These are phyloP conservation scores for Seriola aureovittata DNA, from an alignment of 2,113 vertebrate genomes.

Conservation along the genomic window DNA sequence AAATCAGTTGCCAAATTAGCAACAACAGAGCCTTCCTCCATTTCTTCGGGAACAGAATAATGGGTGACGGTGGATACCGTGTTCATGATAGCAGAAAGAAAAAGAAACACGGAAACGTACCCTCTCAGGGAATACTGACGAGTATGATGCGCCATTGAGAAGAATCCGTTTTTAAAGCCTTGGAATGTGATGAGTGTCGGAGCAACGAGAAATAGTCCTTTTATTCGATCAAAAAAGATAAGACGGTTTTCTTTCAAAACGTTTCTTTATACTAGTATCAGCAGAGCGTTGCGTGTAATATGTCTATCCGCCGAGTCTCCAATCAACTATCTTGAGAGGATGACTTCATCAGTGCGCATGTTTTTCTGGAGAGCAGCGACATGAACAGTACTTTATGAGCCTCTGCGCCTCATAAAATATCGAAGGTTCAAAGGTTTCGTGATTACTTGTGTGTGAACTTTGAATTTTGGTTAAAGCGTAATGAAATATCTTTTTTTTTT, in stretches of 20 bases:
- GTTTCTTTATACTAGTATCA: background rate
- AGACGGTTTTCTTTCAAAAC: background rate
- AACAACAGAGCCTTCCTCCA: conserved; percentile 86
- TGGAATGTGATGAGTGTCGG: background rate
- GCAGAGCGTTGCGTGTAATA: background rate
- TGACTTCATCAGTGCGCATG: background rate
- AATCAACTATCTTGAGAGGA: conserved; percentile 2
- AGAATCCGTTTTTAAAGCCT: background rate
- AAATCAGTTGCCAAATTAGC: conserved; percentile 87
- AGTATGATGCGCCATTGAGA: background rate
- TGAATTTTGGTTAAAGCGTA: background rate
- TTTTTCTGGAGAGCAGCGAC: conserved; percentile 58
- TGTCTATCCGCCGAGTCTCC: background rate
- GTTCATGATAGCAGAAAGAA: conserved; percentile 35
- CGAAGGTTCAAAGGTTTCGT: fast-evolving
- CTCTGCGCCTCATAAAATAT: conserved; percentile 32
- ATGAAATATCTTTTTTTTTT: background rate
- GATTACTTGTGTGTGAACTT: fast-evolving
- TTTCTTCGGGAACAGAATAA: conserved; percentile 87
- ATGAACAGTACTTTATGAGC: background rate
- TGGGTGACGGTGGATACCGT: conserved; percentile 63
- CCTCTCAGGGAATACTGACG: conserved; percentile 1
- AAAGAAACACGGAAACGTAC: conserved; percentile 63
- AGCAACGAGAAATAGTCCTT: background rate
- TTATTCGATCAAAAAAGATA: background rate